Percentiles rank a stretch among this genome's conserved stretches.
phyloP scores from a whole-genome alignment of 2,888 invertebrate genomes.

The Andrena flavipes region DNA sequence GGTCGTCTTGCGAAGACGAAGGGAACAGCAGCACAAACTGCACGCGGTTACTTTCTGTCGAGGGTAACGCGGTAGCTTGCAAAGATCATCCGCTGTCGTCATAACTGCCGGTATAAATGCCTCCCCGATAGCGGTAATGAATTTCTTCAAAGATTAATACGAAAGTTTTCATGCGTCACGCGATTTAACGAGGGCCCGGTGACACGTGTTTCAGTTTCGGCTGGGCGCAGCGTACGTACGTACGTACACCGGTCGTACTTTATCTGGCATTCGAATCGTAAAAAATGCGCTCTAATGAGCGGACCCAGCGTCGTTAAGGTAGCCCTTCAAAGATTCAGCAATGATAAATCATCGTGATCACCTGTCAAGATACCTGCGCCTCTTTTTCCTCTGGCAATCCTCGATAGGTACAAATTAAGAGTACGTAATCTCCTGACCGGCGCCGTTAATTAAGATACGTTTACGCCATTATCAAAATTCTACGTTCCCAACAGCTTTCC shows the following conservation, averaged over 20 bases:
- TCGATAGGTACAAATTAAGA: slow-evolving; percentile 47
- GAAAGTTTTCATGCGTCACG: slow-evolving; percentile 62
- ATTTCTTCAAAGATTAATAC: slow-evolving; percentile 73
- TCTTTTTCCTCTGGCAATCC: slow-evolving; percentile 30
- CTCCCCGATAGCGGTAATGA: slow-evolving; percentile 71
- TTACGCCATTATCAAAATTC: slow-evolving; percentile 33
- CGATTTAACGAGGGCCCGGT: slow-evolving; percentile 59
- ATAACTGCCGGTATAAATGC: slow-evolving; percentile 65
- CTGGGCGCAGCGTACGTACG: slow-evolving; percentile 23
- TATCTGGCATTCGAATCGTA: slow-evolving; percentile 61
- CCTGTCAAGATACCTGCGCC: slow-evolving; percentile 56
- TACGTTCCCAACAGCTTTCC: neutral
- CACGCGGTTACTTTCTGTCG: neutral
- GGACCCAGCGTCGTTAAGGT: slow-evolving; percentile 55
- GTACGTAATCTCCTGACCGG: slow-evolving; percentile 21
- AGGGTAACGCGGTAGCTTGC: slow-evolving; percentile 52
- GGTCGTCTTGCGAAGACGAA: neutral
- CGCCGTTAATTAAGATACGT: slow-evolving; percentile 38
- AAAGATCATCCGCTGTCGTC: slow-evolving; percentile 56
- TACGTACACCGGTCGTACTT: slow-evolving; percentile 45
- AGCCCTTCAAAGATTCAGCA: slow-evolving; percentile 60
- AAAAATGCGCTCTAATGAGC: slow-evolving; percentile 64
- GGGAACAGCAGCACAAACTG: neutral
- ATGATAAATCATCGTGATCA: slow-evolving; percentile 64
- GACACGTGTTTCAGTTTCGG: slow-evolving; percentile 71